Evolutionary conservation across 2,888 invertebrate genomes (phyloP).

Genomic region (Rosalia funebris): DNA sequence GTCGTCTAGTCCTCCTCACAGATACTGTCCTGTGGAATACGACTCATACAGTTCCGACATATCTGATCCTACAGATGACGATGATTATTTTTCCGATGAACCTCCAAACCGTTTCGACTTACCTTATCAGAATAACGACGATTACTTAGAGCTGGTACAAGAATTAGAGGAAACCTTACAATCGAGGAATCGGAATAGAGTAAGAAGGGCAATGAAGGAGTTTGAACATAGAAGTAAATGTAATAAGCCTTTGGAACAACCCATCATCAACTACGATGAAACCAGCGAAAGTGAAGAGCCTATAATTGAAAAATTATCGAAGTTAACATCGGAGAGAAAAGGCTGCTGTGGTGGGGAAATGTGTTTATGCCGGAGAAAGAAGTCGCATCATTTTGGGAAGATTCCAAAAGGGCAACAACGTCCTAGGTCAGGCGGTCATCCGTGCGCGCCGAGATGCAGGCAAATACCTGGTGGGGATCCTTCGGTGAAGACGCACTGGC

Average conservation of each 20-base stretch:
- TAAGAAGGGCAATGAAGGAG: conserved; percentile 58
- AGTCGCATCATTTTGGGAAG: not conserved
- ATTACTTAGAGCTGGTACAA: conserved; percentile 58
- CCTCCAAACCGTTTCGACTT: conserved; percentile 48
- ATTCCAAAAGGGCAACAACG: not conserved
- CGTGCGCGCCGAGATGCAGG: not conserved
- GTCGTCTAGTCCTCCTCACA: not conserved
- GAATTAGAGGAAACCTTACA: conserved; percentile 61
- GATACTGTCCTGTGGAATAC: conserved; percentile 12
- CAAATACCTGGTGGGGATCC: conserved; percentile 1
- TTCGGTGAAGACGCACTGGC: conserved; percentile 44
- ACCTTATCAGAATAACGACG: conserved; percentile 60
- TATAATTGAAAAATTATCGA: conserved; percentile 44
- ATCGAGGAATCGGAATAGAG: conserved; percentile 57
- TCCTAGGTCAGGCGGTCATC: not conserved
- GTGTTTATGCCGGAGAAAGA: conserved; percentile 3
- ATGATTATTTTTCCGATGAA: conserved; percentile 38
- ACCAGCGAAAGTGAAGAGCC: conserved; percentile 50
- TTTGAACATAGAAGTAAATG: conserved; percentile 59
- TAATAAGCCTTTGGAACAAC: conserved; percentile 58
- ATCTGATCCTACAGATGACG: conserved; percentile 41
- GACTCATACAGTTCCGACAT: conserved; percentile 12
- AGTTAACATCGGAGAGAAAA: conserved; percentile 37
- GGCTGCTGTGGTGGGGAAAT: conserved; percentile 16
- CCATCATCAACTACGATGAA: conserved; percentile 49